Evolutionary conservation across 2,113 vertebrate species (phyloP).

Genomic region (Verasper variegatus): DNA sequence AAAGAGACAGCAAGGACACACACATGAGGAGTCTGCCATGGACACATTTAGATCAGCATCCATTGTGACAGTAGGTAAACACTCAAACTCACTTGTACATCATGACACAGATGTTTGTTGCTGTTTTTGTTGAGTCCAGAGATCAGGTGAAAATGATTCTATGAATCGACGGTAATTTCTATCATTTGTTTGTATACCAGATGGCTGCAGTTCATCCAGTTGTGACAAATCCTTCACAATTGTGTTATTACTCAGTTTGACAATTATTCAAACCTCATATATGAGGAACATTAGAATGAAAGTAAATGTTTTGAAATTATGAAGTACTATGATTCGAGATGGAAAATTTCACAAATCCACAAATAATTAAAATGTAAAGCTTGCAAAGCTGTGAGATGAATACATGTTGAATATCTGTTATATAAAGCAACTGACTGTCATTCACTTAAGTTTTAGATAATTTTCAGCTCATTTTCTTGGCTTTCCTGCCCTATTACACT

Average conservation of each 20-base stretch:
- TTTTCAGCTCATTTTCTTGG: no score
- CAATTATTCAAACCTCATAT: background rate
- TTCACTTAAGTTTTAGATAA: no score
- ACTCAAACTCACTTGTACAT: background rate
- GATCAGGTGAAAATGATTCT: no score
- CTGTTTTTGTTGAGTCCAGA: no score
- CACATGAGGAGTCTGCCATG: background rate
- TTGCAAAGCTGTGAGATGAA: no score
- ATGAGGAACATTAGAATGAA: background rate
- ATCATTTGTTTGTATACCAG: background rate
- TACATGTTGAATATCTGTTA: no score
- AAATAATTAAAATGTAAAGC: no score
- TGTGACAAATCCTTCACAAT: slow-evolving; percentile 14
- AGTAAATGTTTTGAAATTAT: background rate
- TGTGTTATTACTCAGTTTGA: slow-evolving; percentile 23
- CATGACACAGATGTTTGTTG: background rate
- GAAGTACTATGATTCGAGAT: background rate
- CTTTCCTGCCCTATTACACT: no score
- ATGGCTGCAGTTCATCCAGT: slow-evolving; percentile 4
- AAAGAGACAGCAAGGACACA: background rate
- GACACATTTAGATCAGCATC: slow-evolving; percentile 28
- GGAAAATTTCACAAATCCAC: background rate
- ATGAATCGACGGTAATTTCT: background rate
- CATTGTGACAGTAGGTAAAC: slow-evolving; percentile 22
- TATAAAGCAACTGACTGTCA: no score